Base-by-base conservation (phyloP, 2,113 vertebrate species). In the Dromas ardeola region DNA sequence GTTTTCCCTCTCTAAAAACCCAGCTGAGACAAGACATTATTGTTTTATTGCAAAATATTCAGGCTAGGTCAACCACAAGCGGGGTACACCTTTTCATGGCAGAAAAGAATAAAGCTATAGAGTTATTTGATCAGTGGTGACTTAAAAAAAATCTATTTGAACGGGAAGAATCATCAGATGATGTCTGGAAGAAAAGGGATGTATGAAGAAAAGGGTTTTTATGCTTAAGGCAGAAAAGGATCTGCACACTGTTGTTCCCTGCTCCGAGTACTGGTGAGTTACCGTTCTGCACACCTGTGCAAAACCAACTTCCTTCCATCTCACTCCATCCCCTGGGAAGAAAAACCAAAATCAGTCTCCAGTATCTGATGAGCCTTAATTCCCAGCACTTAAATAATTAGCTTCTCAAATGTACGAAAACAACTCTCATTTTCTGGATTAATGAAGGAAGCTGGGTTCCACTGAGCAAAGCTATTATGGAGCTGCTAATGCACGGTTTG, bases 341-440 rank as follows among this genome's bases (percentile, higher is more conserved):
- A 88, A 82, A 88, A 96, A 72, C 94, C 73, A 95, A 70, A 92
- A 91, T 80, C 96, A 93, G 88, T 45, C 91, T 83, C 88, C 66
- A 66, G 81, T 90, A 97, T 95, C 95, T 93, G 95, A 97, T 91
- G 96, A 96, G 94, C 69, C 88, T 94, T 97, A 97, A 97, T 98
- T 97, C 96, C 96, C 95, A 94, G 88, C 96, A 97, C 97, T 98
- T 96, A 96, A 96, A 97, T 97, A 97, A 97, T 97, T 97, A 97
- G 93, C 96, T 96, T 72, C 95, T 95, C 88, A 92, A 94, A 95
- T 95, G 89, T 93, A 91, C 21, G 0, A 97, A 95, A 97, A 81
- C 96, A 97, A 88, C 79, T 94, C 94, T 97, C 91, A 93, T 96
- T 97, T 97, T 95, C 91, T 95, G 95, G 96, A 96, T 97, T 97